Percentiles rank a stretch among this genome's conserved stretches.
These are phyloP conservation scores for Euzetes globulus DNA, from an alignment of 2,888 invertebrate genomes.

Conservation along the genomic window DNA sequence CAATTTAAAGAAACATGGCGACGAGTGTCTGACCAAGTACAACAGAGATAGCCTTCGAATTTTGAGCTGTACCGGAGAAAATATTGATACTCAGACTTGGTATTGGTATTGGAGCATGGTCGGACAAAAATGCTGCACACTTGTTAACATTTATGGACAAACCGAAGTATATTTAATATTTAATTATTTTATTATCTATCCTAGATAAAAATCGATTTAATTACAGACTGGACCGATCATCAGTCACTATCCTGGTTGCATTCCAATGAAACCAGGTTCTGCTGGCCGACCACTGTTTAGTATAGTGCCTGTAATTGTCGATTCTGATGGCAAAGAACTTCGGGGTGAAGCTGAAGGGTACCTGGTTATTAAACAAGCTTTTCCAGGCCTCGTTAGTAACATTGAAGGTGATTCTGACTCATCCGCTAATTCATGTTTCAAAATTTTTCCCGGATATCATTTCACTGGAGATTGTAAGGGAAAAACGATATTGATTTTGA, in stretches of 20 bases:
- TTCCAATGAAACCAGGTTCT: conserved; percentile 94
- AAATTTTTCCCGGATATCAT: conserved; percentile 92
- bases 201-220: too few species aligned
- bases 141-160: conserved; percentile 99
- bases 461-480: conserved; percentile 90
- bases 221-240: too few species aligned
- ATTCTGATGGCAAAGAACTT: conserved; percentile 75
- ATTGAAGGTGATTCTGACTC: too few species aligned
- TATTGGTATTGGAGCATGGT: conserved; percentile 71
- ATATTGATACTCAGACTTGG: conserved; percentile 98
- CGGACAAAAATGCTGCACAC: conserved; percentile 57
- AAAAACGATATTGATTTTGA: not conserved
- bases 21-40: conserved; percentile 67
- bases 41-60: conserved; percentile 62
- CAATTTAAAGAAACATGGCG: conserved; percentile 89
- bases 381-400: too few species aligned
- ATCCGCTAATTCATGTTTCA: too few species aligned
- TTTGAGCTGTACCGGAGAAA: conserved; percentile 95
- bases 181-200: too few species aligned
- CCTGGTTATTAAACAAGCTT: conserved; percentile 63
- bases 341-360: conserved; percentile 88
- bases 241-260: conserved; percentile 89
- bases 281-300: conserved; percentile 94
- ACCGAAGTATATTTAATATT: too few species aligned
- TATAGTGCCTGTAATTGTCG: conserved; percentile 77